Evolutionary conservation across 2,888 invertebrate species (phyloP).

Genomic region (Hylaea fasciaria): DNA sequence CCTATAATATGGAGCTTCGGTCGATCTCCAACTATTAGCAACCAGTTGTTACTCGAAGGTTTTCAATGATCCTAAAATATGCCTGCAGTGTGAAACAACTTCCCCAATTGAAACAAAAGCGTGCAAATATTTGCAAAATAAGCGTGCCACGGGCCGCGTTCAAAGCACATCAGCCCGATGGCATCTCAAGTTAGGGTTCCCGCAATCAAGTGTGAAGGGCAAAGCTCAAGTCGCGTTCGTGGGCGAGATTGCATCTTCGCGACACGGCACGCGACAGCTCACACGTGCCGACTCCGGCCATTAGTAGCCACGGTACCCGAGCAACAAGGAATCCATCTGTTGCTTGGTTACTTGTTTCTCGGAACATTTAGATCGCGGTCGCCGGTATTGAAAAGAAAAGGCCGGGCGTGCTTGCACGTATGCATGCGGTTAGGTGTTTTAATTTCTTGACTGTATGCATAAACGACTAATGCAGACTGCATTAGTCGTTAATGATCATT

Average conservation of each 20-base stretch:
- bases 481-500: no score
- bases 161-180: slow-evolving; percentile 71
- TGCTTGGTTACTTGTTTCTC: slow-evolving; percentile 43
- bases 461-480: background rate
- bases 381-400: slow-evolving; percentile 48
- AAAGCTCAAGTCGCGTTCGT: slow-evolving; percentile 78
- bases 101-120: slow-evolving; percentile 32
- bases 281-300: slow-evolving; percentile 64
- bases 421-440: slow-evolving; percentile 18
- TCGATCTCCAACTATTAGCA: no score
- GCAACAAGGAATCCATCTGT: slow-evolving; percentile 53
- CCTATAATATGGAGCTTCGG: no score
- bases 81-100: background rate
- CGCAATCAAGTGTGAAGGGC: slow-evolving; percentile 82
- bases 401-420: slow-evolving; percentile 35
- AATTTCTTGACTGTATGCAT: slow-evolving; percentile 4
- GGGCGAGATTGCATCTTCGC: slow-evolving; percentile 73
- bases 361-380: slow-evolving; percentile 52
- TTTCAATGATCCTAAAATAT: no score
- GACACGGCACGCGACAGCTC: slow-evolving; percentile 77
- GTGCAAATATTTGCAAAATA: slow-evolving; percentile 39
- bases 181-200: slow-evolving; percentile 68
- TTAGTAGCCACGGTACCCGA: slow-evolving; percentile 52
- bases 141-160: slow-evolving; percentile 43
- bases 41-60: no score